Evolutionary conservation across 2,797 vertebrate species (phyloP).

Genomic region (Anisognathus igniventris): DNA sequence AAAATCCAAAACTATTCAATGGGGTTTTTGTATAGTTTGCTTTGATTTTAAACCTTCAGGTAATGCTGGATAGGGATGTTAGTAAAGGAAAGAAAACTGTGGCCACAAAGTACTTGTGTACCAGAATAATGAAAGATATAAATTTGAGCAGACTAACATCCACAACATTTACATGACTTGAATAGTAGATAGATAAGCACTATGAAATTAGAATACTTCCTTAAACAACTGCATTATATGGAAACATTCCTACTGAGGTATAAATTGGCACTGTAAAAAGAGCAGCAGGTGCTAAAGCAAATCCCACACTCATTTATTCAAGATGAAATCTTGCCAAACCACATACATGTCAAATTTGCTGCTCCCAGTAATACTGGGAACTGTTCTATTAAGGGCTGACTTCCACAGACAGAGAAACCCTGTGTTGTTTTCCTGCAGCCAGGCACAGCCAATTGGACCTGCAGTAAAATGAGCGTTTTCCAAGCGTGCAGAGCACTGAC

Average conservation of each 20-base stretch:
- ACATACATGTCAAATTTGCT: not conserved
- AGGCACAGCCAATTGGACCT: not conserved
- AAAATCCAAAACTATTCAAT: not conserved
- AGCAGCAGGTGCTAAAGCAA: slow-evolving; percentile 34
- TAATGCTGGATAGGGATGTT: not conserved
- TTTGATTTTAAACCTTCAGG: not conserved
- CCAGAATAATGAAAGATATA: not conserved
- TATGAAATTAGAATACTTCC: not conserved
- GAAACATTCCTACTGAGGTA: slow-evolving; percentile 15
- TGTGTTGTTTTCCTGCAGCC: not conserved
- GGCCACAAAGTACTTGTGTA: not conserved
- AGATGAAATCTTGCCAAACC: slow-evolving; percentile 15
- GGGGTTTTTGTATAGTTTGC: not conserved
- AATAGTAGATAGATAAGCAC: not conserved
- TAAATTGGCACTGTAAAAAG: slow-evolving; percentile 3
- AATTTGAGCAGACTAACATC: not conserved
- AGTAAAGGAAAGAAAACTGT: not conserved
- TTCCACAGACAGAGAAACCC: not conserved
- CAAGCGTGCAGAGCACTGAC: not conserved
- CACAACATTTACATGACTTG: not conserved
- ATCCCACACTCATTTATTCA: not conserved
- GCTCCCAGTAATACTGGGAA: not conserved
- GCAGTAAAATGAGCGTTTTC: not conserved
- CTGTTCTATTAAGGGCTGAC: not conserved
- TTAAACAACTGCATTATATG: slow-evolving; percentile 22